Evolutionary conservation across 2,113 vertebrate genomes (phyloP), one percentile per base, ranked within the genome.

Genomic region (Stigmatopora argus): DNA sequence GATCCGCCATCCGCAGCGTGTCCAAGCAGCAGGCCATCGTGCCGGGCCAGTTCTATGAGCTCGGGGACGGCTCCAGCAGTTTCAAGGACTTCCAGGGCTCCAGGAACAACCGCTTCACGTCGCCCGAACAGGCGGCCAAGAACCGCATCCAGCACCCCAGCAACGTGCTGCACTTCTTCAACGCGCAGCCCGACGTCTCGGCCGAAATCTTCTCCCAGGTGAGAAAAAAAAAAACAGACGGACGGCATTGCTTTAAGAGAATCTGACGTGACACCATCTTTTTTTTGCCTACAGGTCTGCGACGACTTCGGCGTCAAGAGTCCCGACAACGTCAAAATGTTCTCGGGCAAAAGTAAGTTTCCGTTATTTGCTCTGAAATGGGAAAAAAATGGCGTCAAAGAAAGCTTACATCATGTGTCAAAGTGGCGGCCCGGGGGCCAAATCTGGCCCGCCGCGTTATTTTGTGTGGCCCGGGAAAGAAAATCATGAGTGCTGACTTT

Each of bases 71-170:
- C 4, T 91, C 91, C 0, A 94, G 90, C 84, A 97, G 95, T 69
- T 98, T 95, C 72, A 98, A 98, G 69, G 95, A 96, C 62, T 98
- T 97, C 88, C 94, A 93, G 0, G 94, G 94, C 18, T 95, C 93
- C 21, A 88, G 96, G 67, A 97, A 98, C 90, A 98, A 98, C 71
- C 89, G 96, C 15, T 98, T 98, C 87, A 94, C 93, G 0, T 94
- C 94, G 0, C 93, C 94, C 0, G 96, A 98, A 63, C 94, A 98
- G 85, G 96, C 95, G 0, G 94, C 95, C 56, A 98, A 96, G 81
- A 98, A 98, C 83, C 88, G 96, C n/a, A 98, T 98, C 79, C 96
- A 98, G 85, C 94, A 96, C 71, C 95, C 96, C 0, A 96, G 94
- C 87, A 97, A 94, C 0, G 94, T 98, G 55, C 78, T 98, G 5